These are phyloP conservation scores for Elaphurus davidianus DNA, from an alignment of 2,113 vertebrate genomes.

Conservation along the genomic window DNA sequence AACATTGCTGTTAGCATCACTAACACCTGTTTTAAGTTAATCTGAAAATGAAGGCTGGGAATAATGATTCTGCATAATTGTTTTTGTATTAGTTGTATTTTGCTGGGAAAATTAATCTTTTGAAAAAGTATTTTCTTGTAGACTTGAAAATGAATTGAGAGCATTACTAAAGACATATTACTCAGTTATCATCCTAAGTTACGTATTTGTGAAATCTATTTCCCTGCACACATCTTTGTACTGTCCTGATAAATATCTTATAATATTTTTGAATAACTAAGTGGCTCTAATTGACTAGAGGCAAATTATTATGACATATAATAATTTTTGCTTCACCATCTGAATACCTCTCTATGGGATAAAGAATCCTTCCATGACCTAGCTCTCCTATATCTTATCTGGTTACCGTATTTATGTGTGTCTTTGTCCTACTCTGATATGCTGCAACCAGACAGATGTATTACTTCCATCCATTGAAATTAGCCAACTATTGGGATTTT, in stretches of 20 bases:
- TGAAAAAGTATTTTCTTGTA: neutral
- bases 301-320: neutral
- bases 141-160: neutral
- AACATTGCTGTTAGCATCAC: neutral
- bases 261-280: neutral
- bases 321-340: neutral
- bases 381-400: neutral
- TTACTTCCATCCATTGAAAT: neutral
- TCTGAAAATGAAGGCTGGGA: neutral
- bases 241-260: neutral
- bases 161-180: neutral
- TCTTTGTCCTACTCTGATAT: neutral
- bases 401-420: neutral
- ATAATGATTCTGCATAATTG: neutral
- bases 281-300: neutral
- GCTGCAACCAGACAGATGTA: neutral
- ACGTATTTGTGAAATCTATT: neutral
- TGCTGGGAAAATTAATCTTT: neutral
- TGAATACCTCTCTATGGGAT: neutral
- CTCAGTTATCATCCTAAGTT: neutral
- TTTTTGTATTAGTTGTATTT: neutral
- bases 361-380: neutral
- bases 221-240: neutral
- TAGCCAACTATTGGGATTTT: neutral
- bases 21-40: conserved; percentile 14